Conservation (phyloP, 2,797 vertebrate genomes). For the Crocodylus rhombifer region DNA sequence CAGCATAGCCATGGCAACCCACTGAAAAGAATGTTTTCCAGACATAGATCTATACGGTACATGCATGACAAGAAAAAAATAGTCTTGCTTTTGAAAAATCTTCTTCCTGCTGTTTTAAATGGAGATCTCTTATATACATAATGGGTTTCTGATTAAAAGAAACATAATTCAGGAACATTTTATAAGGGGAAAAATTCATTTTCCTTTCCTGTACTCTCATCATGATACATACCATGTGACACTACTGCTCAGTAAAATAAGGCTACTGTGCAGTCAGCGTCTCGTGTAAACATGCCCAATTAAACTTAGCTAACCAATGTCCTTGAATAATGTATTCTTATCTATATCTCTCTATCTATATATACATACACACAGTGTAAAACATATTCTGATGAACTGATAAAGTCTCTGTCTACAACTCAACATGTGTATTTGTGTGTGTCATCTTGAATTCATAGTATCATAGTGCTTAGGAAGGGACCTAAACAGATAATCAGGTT, state of each 20-base stretch:
- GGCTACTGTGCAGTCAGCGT: too few relatives aligned
- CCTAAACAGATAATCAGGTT: background rate
- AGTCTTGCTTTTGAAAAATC: background rate
- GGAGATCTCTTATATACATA: background rate
- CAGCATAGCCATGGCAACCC: background rate
- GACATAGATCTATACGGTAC: background rate
- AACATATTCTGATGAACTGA: background rate
- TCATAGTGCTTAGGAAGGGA: background rate
- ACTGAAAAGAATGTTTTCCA: background rate
- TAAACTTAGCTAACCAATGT: background rate
- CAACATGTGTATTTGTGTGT: background rate
- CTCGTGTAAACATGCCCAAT: background rate
- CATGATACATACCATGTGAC: background rate
- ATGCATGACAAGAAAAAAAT: background rate
- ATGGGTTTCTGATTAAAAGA: background rate
- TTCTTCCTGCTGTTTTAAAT: background rate
- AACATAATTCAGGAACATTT: background rate
- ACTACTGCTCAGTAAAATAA: too few relatives aligned
- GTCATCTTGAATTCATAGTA: background rate
- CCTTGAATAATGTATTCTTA: background rate
- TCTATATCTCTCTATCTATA: too few relatives aligned
- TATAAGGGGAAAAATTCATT: constrained; percentile 1
- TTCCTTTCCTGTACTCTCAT: constrained; percentile 28
- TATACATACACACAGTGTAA: background rate
- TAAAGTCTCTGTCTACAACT: background rate